Conservation (phyloP, 2,113 vertebrate species). For the Rhinolophus sinicus region DNA sequence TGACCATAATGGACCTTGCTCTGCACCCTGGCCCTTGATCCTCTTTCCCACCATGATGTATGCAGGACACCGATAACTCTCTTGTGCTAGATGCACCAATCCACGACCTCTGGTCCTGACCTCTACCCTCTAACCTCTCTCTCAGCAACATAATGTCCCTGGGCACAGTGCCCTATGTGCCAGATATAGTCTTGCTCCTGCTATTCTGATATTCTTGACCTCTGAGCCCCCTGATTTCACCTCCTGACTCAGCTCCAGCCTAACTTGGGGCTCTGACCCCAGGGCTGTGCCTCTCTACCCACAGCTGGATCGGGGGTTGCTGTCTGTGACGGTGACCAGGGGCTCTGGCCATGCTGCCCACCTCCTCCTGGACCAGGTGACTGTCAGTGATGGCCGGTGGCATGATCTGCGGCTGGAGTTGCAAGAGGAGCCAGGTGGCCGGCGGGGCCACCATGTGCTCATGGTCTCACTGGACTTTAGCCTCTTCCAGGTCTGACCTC, state of each 20-base stretch:
- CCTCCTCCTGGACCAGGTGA: slow-evolving; percentile 94
- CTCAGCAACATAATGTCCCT: background rate
- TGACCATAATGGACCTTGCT: background rate
- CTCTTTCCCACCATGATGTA: background rate
- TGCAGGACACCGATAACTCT: slow-evolving; percentile 92
- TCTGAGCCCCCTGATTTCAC: background rate
- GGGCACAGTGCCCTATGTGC: slow-evolving; percentile 89
- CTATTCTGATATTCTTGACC: background rate
- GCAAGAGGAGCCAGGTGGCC: slow-evolving; percentile 91
- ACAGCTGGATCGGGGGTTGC: slow-evolving; percentile 92
- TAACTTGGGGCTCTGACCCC: background rate
- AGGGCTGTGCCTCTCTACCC: slow-evolving; percentile 52
- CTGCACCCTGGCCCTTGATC: background rate
- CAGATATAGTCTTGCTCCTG: slow-evolving; percentile 83
- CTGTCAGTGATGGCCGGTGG: slow-evolving; percentile 95
- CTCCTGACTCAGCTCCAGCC: background rate
- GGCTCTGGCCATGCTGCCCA: slow-evolving; percentile 89
- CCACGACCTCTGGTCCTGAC: background rate
- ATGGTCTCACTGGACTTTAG: slow-evolving; percentile 95
- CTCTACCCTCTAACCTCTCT: background rate
- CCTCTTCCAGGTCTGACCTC: slow-evolving; percentile 92
- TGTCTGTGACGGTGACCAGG: slow-evolving; percentile 92
- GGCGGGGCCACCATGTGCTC: slow-evolving; percentile 91
- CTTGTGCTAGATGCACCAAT: slow-evolving; percentile 87
- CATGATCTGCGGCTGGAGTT: slow-evolving; percentile 97